Evolutionary conservation across 1,140 invertebrate species (phyloP), one percentile per base, ranked within the genome.

Genomic region (Caerostris darwini): DNA sequence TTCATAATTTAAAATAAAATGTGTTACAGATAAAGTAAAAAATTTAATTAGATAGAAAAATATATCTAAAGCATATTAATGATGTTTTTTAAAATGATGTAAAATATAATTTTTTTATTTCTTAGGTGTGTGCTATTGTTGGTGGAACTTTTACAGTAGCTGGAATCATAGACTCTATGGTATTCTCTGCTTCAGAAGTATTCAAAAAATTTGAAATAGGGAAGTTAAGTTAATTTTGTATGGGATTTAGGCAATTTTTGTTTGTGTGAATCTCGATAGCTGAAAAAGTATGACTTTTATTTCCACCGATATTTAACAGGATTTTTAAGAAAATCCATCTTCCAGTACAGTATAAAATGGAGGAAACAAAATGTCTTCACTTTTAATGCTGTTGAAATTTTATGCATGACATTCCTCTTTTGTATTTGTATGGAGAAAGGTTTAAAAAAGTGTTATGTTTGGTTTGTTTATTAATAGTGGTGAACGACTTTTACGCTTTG

Each of bases 111-210:
- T 59, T 88, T 69, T 86, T 92, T 87, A 95, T 81, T 95, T 95
- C n/a, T 56, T 95, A 97, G 97, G 95, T 97, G n/a, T 97, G 97
- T 96, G 97, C 97, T 12, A 97, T 97, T 93, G 96, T 97, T 87
- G 97, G 97, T 77, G 97, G 97, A 94, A 97, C 97, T 3, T 97
- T 97, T 95, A 97, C 97, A 5, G 97, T 97, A 5, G 97, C 97
- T 69, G 96, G 97, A 6, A 97, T 97, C 77, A 96, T 97, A 87
- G 97, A 97, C 95, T 97, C 97, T 0, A 96, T 97, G 81, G 95
- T 97, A 34, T 97, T 97, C 95, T 96, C 97, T 17, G 97, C 97
- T 56, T 96, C 96, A 58, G 97, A 97, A 95, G 95, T 97, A 5
- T 96, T 97, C 95, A 97, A 96, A 94, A 97, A 97, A 94, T 95